Conservation (phyloP, 2,888 invertebrate genomes). For the Yponomeuta evonymella region DNA sequence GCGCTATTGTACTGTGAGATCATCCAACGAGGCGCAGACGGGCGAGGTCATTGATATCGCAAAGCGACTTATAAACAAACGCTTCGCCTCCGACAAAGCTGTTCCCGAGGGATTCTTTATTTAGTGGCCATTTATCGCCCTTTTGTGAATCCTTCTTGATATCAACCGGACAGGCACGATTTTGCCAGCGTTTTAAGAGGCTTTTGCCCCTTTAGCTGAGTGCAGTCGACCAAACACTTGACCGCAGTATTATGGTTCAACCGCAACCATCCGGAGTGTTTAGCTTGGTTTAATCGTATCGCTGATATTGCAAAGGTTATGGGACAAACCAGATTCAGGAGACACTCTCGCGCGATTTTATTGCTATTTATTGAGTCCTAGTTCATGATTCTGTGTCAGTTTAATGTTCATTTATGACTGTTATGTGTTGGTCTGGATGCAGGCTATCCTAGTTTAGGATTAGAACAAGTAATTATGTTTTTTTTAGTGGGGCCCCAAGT, state of each 20-base stretch:
- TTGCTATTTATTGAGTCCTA: no score
- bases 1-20: not conserved
- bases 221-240: not conserved
- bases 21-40: not conserved
- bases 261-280: not conserved
- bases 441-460: no score
- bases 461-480: no score
- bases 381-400: no score
- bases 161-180: not conserved
- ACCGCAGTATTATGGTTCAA: not conserved
- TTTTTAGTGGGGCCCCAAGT: no score
- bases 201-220: not conserved
- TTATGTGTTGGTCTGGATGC: no score
- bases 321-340: not conserved
- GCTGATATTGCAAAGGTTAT: not conserved
- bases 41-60: constrained; percentile 1
- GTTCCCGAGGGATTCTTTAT: not conserved
- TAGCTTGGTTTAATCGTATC: not conserved
- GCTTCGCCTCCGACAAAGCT: not conserved
- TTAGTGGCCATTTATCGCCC: not conserved
- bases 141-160: not conserved
- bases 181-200: not conserved
- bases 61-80: constrained; percentile 1
- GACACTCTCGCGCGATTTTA: no score
- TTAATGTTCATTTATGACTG: no score